phyloP scores from a whole-genome alignment of 2,888 invertebrate species.

The Limnephilus marmoratus region DNA sequence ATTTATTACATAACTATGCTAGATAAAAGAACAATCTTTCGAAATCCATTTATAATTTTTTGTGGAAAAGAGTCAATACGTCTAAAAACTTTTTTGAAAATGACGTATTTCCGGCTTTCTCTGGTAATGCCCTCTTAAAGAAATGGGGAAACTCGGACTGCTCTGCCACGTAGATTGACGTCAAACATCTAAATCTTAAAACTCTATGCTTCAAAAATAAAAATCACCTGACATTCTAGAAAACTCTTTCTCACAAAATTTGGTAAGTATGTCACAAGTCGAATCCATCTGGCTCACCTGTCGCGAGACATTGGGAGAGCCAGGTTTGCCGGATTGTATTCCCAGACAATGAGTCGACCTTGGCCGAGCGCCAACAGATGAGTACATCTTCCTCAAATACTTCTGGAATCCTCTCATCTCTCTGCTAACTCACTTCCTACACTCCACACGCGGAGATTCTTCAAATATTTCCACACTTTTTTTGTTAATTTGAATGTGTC shows the following conservation, averaged over 20 bases:
- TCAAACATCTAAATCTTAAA: neutral
- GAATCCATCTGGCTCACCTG: neutral
- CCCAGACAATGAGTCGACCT: constrained; percentile 32
- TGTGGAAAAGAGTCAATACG: no score
- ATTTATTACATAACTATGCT: no score
- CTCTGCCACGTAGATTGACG: no score
- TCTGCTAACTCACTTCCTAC: neutral
- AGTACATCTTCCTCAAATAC: neutral
- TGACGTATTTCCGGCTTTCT: no score
- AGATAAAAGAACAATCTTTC: no score
- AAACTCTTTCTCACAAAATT: neutral
- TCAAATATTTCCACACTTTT: neutral
- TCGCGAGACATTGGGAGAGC: neutral
- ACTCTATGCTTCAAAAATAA: neutral
- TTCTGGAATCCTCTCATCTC: neutral
- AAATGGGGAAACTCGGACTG: no score
- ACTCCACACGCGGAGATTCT: neutral
- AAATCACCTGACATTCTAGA: neutral
- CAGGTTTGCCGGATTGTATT: neutral
- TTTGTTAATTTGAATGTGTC: neutral
- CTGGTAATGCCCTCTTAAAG: no score
- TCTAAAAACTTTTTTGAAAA: no score
- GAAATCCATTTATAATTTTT: no score
- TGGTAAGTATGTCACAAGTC: neutral
- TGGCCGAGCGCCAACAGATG: neutral